Evolutionary conservation across 2,888 invertebrate genomes (phyloP).

Genomic region (Myopa testacea): DNA sequence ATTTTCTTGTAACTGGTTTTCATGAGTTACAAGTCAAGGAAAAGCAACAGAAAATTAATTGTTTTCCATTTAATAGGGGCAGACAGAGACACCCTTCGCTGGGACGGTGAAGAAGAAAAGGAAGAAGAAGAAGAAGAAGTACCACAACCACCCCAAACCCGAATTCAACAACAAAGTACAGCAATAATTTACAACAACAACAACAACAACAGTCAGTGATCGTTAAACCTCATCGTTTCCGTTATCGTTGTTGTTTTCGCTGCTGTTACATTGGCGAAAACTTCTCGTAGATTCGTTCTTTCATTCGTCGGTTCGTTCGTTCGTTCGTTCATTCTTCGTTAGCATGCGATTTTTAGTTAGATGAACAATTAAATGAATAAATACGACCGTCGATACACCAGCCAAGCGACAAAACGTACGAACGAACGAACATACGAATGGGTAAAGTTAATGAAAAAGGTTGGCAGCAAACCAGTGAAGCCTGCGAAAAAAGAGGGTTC

Average conservation of each 20-base stretch:
- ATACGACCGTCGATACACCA: neutral
- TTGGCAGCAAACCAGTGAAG: neutral
- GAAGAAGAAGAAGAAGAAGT: too few relatives aligned
- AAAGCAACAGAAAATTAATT: conserved; percentile 16
- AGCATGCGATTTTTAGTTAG: neutral
- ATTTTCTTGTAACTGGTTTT: conserved; percentile 13
- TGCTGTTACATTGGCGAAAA: neutral
- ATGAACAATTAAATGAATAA: neutral
- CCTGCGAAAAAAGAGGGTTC: conserved; percentile 7
- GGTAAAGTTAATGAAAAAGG: neutral
- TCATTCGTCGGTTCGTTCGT: neutral
- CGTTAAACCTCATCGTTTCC: neutral
- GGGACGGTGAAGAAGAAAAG: conserved; percentile 5
- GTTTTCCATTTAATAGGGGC: conserved; percentile 16
- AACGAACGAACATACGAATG: neutral
- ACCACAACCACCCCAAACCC: neutral
- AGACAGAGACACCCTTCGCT: conserved; percentile 19
- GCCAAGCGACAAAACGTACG: neutral
- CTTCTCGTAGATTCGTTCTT: conserved; percentile 4
- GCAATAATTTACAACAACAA: conserved; percentile 20
- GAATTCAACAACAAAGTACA: neutral
- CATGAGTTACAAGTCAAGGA: conserved; percentile 10
- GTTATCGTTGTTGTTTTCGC: neutral
- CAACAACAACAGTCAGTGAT: neutral
- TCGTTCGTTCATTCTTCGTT: neutral